Percentiles rank a stretch among this genome's conserved stretches.
phyloP scores from a whole-genome alignment of 2,888 invertebrate genomes.

The Adelognathus sp. region DNA sequence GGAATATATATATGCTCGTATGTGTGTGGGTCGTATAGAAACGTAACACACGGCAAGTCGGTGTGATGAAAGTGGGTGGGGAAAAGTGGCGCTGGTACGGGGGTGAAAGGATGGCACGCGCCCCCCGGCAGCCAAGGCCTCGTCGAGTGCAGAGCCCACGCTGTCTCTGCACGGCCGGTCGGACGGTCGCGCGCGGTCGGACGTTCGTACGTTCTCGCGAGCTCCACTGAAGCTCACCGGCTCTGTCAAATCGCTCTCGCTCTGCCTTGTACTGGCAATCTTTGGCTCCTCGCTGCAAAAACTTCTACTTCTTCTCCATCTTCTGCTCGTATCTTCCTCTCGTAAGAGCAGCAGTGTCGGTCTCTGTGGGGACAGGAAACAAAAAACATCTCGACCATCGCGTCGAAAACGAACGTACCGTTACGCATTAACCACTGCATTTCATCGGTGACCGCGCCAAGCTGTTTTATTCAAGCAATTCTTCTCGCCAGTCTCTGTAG shows the following conservation, averaged over 20 bases:
- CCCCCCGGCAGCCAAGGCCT: constrained; percentile 62
- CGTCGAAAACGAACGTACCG: background rate
- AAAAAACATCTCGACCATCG: background rate
- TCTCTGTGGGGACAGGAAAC: no score
- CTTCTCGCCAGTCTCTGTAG: no score
- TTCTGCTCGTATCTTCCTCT: constrained; percentile 11
- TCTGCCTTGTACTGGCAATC: constrained; percentile 13
- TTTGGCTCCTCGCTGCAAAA: constrained; percentile 7
- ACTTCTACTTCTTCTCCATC: background rate
- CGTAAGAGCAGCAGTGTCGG: constrained; percentile 15
- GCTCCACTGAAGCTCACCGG: constrained; percentile 28
- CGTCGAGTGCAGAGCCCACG: constrained; percentile 49
- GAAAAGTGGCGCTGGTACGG: constrained; percentile 33
- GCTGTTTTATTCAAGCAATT: no score
- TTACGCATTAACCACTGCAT: no score
- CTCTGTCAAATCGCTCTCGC: constrained; percentile 29
- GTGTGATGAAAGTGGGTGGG: constrained; percentile 3
- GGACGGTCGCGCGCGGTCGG: constrained; percentile 48
- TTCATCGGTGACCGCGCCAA: no score
- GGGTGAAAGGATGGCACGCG: constrained; percentile 66
- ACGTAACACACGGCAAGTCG: constrained; percentile 1
- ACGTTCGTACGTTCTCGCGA: constrained; percentile 56
- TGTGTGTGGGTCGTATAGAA: background rate
- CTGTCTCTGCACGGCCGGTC: constrained; percentile 58
- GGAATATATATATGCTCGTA: background rate